phyloP scores from a whole-genome alignment of 2,888 invertebrate species.

The Lasioglossum figueresi region DNA sequence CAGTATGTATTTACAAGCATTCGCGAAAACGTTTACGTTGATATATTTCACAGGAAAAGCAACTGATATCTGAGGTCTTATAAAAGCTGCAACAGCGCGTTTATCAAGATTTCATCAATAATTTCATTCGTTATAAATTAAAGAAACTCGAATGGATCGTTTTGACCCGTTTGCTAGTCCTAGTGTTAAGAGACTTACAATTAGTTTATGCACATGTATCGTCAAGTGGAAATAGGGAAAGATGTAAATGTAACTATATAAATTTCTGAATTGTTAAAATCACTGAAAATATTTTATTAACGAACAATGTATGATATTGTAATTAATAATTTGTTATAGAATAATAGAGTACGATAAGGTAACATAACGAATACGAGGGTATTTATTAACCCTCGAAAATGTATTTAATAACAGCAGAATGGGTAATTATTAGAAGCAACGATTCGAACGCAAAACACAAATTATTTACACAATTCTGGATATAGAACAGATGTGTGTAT shows the following conservation, averaged over 20 bases:
- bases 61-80: not conserved
- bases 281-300: slow-evolving; percentile 1
- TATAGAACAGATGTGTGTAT: not conserved
- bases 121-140: not conserved
- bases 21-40: not conserved
- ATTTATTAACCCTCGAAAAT: not conserved
- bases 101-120: not conserved
- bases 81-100: not conserved
- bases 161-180: not conserved
- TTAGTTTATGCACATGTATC: not conserved
- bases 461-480: not conserved
- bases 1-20: not conserved
- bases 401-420: not conserved
- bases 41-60: not conserved
- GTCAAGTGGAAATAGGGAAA: not conserved
- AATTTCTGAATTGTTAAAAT: not conserved
- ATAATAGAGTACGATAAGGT: not conserved
- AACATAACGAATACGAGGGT: not conserved
- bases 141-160: not conserved
- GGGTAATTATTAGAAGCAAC: not conserved
- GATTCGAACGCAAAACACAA: not conserved
- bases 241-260: not conserved
- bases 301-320: not conserved
- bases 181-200: not conserved
- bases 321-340: not conserved